phyloP scores from a whole-genome alignment of 2,888 invertebrate species.

The Epistrophella euchroma region DNA sequence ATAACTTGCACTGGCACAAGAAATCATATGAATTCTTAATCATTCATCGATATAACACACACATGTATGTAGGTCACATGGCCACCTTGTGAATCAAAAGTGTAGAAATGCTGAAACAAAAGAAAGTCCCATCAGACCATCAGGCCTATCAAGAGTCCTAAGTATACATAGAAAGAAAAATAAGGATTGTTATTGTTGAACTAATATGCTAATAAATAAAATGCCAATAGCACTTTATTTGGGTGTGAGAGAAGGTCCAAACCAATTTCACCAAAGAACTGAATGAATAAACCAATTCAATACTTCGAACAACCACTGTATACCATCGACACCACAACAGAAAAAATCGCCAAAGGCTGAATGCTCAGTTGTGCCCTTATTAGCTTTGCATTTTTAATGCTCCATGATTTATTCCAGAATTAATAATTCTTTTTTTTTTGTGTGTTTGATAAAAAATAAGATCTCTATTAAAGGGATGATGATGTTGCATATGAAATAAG shows the following conservation, averaged over 20 bases:
- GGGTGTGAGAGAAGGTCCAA: constrained; percentile 10
- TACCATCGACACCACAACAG: constrained; percentile 31
- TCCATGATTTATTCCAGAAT: constrained; percentile 27
- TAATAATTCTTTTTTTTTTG: constrained; percentile 5
- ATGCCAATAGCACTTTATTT: constrained; percentile 48
- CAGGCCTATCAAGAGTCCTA: constrained; percentile 46
- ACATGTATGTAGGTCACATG: constrained; percentile 29
- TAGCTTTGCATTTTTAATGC: constrained; percentile 67
- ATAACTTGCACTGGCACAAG: background rate
- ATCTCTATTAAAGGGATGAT: background rate
- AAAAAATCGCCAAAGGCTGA: constrained; percentile 37
- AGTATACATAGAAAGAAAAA: constrained; percentile 70
- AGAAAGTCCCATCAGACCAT: constrained; percentile 32
- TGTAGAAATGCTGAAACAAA: constrained; percentile 46
- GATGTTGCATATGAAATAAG: background rate
- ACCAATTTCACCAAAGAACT: constrained; percentile 27
- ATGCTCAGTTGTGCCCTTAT: constrained; percentile 55
- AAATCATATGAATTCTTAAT: constrained; percentile 25
- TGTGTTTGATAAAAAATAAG: background rate
- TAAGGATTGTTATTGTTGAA: constrained; percentile 68
- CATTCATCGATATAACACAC: constrained; percentile 12
- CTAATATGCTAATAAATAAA: constrained; percentile 75
- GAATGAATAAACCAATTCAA: constrained; percentile 5
- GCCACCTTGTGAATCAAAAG: constrained; percentile 46
- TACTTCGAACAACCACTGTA: background rate